phyloP scores from a whole-genome alignment of 2,797 vertebrate genomes.

The Sebastiscus albofasciatus region DNA sequence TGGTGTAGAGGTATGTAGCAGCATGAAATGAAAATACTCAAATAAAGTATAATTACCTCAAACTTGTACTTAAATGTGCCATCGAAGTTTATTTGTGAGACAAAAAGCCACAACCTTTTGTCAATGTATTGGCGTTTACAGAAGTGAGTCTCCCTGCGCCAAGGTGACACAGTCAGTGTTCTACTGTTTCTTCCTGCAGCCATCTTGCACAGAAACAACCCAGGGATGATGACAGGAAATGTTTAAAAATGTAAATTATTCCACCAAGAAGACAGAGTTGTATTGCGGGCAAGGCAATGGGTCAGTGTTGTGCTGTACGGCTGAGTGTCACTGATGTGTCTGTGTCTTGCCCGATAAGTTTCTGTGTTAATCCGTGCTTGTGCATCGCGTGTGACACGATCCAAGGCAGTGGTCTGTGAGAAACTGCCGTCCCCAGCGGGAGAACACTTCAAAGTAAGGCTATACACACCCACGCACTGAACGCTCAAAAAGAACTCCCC shows the following conservation, averaged over 20 bases:
- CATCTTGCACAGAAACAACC: neutral
- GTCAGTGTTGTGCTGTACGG: neutral
- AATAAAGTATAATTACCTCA: neutral
- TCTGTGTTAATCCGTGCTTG: constrained; percentile 9
- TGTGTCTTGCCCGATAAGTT: neutral
- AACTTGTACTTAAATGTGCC: neutral
- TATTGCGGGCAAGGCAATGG: neutral
- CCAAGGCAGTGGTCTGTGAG: constrained; percentile 56
- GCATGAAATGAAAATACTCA: neutral
- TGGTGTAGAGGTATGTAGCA: neutral
- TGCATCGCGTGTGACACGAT: constrained; percentile 30
- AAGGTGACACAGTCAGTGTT: neutral
- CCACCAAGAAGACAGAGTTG: neutral
- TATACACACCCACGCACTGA: constrained; percentile 46
- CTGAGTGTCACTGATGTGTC: neutral
- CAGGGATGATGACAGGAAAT: neutral
- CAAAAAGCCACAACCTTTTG: neutral
- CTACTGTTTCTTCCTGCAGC: neutral
- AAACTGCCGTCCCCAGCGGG: constrained; percentile 50
- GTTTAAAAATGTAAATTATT: neutral
- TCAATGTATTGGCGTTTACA: neutral
- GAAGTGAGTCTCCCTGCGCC: neutral
- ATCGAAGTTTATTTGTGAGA: neutral
- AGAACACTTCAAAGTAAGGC: constrained; percentile 65
- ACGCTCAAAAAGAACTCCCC: neutral